Evolutionary conservation across 2,888 invertebrate species (phyloP), one percentile per base, ranked within the genome.

Genomic region (Sylvicola cinctus): DNA sequence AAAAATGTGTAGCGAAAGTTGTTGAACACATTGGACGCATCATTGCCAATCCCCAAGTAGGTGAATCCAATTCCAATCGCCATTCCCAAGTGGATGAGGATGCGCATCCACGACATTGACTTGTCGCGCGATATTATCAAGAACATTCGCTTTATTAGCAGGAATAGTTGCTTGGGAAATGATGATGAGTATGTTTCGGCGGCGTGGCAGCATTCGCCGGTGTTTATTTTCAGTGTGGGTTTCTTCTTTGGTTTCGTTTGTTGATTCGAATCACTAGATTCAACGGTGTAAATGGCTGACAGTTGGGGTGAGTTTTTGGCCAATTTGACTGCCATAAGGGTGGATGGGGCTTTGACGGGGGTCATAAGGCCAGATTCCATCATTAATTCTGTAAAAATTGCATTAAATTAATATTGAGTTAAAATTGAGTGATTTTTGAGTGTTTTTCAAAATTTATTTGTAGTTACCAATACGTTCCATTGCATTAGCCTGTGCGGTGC

Each of bases 1-100:
- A 88, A 93, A 62, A 87, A 91, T 20, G 90, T 64, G 50, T 80
- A 81, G 49, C 83, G 84, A 49, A 79, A 81, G 53, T 85, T 95
- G 52, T 87, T 78, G 41, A 77, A 63, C 13, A 78, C 74, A 52
- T 83, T 72, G 35, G 69, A 68, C 0, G 85, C 90, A 46, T 90
- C 80, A 40, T 72, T 68, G n/a, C 93, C 93, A 45, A 85, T 80
- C 46, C 77, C 72, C 51, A 69, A 79, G 58, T 83, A 93, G 16
- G 93, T 61, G 11, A 68, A 58, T 2, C 91, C 91, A 40, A 90
- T 75, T 39, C 87, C 62, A 4, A 87, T 45, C 0, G 85, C 91
- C 48, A 90, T 78, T 1, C 66, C 46, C 27, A 79, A 58, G 50
- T 93, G 90, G 41, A 90, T 83, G 8, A 69, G 60, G 32, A 87